Evolutionary conservation across 2,113 vertebrate species (phyloP).

Genomic region (Calcarius ornatus): DNA sequence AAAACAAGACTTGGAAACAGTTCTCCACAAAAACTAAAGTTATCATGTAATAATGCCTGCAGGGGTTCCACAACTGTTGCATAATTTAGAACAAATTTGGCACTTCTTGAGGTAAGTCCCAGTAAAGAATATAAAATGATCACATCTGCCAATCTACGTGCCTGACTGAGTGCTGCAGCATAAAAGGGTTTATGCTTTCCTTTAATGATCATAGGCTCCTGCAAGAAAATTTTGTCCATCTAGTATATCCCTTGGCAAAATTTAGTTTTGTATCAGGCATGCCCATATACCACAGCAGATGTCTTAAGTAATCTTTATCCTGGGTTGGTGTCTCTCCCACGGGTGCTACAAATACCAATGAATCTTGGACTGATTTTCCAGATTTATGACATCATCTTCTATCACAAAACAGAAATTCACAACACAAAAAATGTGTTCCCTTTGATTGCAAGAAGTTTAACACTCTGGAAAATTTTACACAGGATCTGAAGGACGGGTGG

Average conservation of each 20-base stretch:
- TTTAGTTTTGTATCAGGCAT: neutral
- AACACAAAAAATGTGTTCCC: slow-evolving; percentile 1
- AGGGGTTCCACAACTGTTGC: slow-evolving; percentile 37
- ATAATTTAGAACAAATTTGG: slow-evolving; percentile 47
- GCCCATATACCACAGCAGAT: neutral
- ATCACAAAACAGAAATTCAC: neutral
- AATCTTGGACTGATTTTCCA: neutral
- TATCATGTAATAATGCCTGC: slow-evolving; percentile 43
- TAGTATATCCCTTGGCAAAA: slow-evolving; percentile 2
- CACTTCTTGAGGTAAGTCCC: slow-evolving; percentile 28
- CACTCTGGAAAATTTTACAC: neutral
- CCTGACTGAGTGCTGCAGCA: neutral
- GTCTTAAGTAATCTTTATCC: neutral
- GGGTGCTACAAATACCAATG: neutral
- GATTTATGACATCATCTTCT: slow-evolving; percentile 9
- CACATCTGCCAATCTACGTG: slow-evolving; percentile 21
- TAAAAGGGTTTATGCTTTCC: neutral
- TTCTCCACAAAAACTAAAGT: slow-evolving; percentile 16
- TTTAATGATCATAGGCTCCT: neutral
- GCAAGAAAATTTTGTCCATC: neutral
- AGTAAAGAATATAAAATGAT: slow-evolving; percentile 18
- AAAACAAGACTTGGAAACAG: slow-evolving; percentile 25
- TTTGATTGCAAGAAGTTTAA: neutral
- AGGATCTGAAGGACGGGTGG: neutral
- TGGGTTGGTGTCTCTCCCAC: neutral